Percentiles rank a stretch among this genome's conserved stretches.
phyloP scores from a whole-genome alignment of 2,113 vertebrate species.

The Petrocephalus microphthalmus region DNA sequence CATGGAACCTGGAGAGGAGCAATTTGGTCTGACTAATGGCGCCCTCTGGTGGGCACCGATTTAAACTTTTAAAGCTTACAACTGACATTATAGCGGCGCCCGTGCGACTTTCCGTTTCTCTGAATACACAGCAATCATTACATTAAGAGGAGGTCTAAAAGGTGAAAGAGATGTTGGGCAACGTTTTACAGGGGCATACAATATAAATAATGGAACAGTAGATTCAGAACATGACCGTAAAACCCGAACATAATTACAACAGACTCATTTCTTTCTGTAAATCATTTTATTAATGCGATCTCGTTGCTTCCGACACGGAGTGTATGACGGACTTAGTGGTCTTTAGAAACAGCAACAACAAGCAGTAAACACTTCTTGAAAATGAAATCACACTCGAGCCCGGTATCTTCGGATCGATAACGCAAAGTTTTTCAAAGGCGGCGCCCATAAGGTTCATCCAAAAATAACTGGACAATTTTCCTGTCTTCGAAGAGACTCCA shows the following conservation, averaged over 20 bases:
- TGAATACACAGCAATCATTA: neutral
- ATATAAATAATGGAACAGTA: neutral
- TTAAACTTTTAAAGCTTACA: no score
- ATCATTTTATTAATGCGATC: neutral
- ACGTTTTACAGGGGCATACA: neutral
- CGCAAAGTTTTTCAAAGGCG: neutral
- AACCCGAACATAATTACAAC: neutral
- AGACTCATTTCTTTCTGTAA: neutral
- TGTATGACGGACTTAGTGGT: constrained; percentile 14
- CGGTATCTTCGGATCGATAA: neutral
- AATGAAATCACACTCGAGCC: neutral
- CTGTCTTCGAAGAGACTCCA: neutral
- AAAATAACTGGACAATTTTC: neutral
- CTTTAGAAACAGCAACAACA: neutral
- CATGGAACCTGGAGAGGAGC: constrained; percentile 64
- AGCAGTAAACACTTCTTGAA: neutral
- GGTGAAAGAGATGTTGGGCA: neutral
- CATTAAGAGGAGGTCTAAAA: neutral
- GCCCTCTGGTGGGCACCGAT: constrained; percentile 42
- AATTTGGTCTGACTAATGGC: constrained; percentile 23
- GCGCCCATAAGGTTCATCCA: neutral
- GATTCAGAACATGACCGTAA: neutral
- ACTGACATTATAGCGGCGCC: neutral
- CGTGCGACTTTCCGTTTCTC: neutral
- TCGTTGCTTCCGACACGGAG: constrained; percentile 8